Evolutionary conservation across 2,888 invertebrate species (phyloP).

Genomic region (Cabera pusaria): DNA sequence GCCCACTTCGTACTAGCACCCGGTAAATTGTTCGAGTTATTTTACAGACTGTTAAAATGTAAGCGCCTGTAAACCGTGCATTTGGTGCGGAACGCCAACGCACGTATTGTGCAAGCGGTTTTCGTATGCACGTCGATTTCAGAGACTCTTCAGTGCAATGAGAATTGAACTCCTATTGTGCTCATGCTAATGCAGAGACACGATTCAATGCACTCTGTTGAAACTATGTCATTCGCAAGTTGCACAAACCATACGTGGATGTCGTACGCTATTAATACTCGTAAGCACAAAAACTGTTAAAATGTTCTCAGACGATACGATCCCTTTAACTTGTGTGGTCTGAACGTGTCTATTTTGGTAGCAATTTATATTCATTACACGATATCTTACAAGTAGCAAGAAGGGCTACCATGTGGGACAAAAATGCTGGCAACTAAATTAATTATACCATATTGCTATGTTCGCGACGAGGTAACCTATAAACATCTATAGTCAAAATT

Average conservation of each 20-base stretch:
- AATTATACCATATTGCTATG: conserved; percentile 25
- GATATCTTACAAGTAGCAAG: conserved; percentile 23
- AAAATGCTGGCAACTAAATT: conserved; percentile 26
- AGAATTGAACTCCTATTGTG: conserved; percentile 49
- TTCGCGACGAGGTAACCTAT: conserved; percentile 6
- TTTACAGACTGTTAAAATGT: conserved; percentile 25
- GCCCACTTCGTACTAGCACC: conserved; percentile 6
- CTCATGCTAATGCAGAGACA: conserved; percentile 50
- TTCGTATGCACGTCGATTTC: conserved; percentile 56
- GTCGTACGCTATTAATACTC: not conserved
- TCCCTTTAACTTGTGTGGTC: conserved; percentile 39
- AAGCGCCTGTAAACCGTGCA: conserved; percentile 26
- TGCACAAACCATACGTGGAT: conserved; percentile 8
- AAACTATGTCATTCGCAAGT: conserved; percentile 29
- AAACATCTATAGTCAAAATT: conserved; percentile 24
- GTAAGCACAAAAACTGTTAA: conserved; percentile 10
- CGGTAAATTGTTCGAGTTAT: conserved; percentile 10
- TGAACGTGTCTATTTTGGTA: conserved; percentile 28
- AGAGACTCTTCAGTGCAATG: conserved; percentile 45
- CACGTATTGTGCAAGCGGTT: conserved; percentile 48
- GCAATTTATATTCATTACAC: conserved; percentile 43
- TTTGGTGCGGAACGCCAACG: conserved; percentile 41
- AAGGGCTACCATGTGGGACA: conserved; percentile 23
- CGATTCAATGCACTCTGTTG: conserved; percentile 49
- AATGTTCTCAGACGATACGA: conserved; percentile 8